Percentiles rank a stretch among this genome's conserved stretches.
Conservation (phyloP, 2,888 invertebrate species). For the Troides oblongomaculatus region DNA sequence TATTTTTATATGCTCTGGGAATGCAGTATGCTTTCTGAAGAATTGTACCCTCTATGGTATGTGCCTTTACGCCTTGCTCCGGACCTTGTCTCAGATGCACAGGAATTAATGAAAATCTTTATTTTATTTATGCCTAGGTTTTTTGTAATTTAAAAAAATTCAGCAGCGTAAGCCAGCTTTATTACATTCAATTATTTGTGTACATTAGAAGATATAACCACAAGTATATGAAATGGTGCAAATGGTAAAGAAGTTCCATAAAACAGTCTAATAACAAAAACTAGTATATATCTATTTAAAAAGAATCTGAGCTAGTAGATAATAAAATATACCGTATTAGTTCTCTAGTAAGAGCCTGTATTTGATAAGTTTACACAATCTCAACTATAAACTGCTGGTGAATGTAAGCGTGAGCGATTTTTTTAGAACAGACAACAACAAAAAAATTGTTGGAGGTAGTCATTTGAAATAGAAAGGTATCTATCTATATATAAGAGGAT, state of each 20-base stretch:
- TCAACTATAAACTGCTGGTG: not conserved
- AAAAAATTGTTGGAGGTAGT: not conserved
- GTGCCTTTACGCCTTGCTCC: not conserved
- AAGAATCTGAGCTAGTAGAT: not conserved
- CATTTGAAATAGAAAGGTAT: slow-evolving; percentile 27
- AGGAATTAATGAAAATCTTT: not conserved
- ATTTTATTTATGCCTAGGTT: not conserved
- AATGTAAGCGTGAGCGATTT: not conserved
- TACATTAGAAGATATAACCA: not conserved
- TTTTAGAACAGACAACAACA: not conserved
- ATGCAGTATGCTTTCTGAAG: not conserved
- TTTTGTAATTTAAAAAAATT: not conserved
- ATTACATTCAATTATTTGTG: not conserved
- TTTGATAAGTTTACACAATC: not conserved
- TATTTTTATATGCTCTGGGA: not conserved
- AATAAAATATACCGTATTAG: not conserved
- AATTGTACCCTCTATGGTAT: not conserved
- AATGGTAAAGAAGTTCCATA: not conserved
- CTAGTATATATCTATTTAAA: too few relatives aligned
- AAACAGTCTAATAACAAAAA: not conserved
- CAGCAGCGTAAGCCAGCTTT: not conserved
- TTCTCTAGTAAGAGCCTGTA: not conserved
- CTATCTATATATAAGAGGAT: slow-evolving; percentile 30
- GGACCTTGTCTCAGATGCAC: not conserved
- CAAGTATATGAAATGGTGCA: not conserved